Evolutionary conservation across 2,888 invertebrate species (phyloP).

Genomic region (Campoplex nolae): DNA sequence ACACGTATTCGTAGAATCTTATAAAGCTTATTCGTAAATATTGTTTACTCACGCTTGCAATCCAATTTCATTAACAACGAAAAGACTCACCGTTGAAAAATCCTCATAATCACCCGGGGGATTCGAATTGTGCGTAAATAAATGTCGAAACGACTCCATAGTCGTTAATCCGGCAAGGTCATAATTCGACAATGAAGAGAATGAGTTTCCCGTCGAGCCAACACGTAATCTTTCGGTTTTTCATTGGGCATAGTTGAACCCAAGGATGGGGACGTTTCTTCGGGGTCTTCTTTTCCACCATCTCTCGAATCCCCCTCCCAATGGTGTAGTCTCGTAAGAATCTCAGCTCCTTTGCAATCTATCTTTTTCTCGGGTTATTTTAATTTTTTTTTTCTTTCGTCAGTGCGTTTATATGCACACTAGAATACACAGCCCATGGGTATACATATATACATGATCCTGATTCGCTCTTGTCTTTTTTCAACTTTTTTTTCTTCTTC

Average conservation of each 20-base stretch:
- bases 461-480: conserved; percentile 24
- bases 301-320: conserved; percentile 16
- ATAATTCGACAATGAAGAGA: conserved; percentile 48
- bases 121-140: background rate
- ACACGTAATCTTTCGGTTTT: conserved; percentile 68
- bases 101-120: background rate
- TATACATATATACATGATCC: conserved; percentile 30
- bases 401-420: conserved; percentile 13
- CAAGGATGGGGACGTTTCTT: conserved; percentile 1
- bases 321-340: conserved; percentile 42
- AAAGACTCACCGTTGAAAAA: background rate
- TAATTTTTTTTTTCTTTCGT: conserved; percentile 25
- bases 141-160: conserved; percentile 28
- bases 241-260: conserved; percentile 43
- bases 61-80: background rate
- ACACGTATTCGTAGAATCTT: background rate
- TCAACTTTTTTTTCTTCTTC: conserved; percentile 1
- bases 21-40: background rate
- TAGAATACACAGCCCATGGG: conserved; percentile 1
- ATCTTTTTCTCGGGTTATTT: conserved; percentile 50
- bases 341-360: conserved; percentile 44
- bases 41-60: background rate
- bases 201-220: conserved; percentile 46
- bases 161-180: conserved; percentile 20
- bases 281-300: conserved; percentile 10